Evolutionary conservation across 2,797 vertebrate species (phyloP).

Genomic region (Etheostoma nigrum): DNA sequence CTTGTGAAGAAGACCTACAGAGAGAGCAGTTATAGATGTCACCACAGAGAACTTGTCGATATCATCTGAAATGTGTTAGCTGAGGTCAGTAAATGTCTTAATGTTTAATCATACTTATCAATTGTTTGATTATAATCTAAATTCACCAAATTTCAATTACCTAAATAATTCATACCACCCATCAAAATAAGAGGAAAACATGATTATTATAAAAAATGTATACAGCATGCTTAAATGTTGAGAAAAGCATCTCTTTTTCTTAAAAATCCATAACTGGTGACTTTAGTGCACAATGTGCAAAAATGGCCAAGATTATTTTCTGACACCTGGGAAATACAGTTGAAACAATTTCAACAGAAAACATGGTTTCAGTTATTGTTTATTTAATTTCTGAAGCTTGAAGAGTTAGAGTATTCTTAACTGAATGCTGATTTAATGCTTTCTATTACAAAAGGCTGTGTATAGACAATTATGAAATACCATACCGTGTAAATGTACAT

Average conservation of each 20-base stretch:
- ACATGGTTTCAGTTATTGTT: not conserved
- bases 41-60: too few species aligned
- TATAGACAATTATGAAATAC: constrained; percentile 3
- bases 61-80: too few species aligned
- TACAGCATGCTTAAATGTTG: not conserved
- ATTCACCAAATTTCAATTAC: not conserved
- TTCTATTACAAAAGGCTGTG: not conserved
- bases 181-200: not conserved
- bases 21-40: too few species aligned
- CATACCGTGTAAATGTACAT: not conserved
- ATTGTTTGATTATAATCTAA: not conserved
- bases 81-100: too few species aligned
- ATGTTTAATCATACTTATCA: not conserved
- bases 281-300: not conserved
- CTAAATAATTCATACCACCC: not conserved
- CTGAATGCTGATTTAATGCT: not conserved
- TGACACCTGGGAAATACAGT: not conserved
- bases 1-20: too few species aligned
- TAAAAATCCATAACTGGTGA: not conserved
- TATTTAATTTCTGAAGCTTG: not conserved
- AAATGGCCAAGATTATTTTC: not conserved
- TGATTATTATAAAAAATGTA: not conserved
- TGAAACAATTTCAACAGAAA: not conserved
- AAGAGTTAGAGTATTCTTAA: not conserved
- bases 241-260: not conserved